Percentiles rank a stretch among this genome's conserved stretches.
These are phyloP conservation scores for Rachycentron canadum DNA, from an alignment of 2,797 vertebrate species.

Conservation along the genomic window DNA sequence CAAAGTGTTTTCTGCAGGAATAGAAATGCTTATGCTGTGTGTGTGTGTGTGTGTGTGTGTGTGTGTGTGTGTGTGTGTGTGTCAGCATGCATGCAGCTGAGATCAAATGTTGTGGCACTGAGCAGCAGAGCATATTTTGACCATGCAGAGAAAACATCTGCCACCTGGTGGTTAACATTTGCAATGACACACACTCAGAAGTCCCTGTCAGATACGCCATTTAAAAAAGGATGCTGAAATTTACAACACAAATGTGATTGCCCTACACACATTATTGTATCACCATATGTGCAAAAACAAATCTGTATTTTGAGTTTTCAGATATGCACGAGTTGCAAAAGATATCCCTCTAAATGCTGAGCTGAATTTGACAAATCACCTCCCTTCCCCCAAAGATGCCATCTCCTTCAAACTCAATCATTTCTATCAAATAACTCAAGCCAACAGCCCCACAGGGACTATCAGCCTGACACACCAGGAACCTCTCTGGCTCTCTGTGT, in stretches of 20 bases:
- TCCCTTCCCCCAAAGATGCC: constrained; percentile 43
- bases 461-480: constrained; percentile 59
- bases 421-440: constrained; percentile 58
- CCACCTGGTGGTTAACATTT: constrained; percentile 73
- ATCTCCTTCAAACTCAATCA: constrained; percentile 42
- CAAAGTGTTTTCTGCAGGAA: constrained; percentile 25
- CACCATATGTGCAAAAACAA: constrained; percentile 8
- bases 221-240: constrained; percentile 42
- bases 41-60: neutral
- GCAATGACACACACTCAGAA: constrained; percentile 28
- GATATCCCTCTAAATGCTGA: constrained; percentile 19
- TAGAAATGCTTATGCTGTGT: constrained; percentile 6
- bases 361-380: constrained; percentile 40
- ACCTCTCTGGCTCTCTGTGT: constrained; percentile 22
- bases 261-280: neutral
- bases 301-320: constrained; percentile 15
- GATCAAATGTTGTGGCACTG: constrained; percentile 29
- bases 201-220: constrained; percentile 26
- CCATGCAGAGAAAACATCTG: constrained; percentile 51
- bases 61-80: neutral
- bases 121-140: constrained; percentile 21
- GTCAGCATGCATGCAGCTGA: constrained; percentile 26
- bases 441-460: constrained; percentile 52
- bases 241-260: constrained; percentile 32
- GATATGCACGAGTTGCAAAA: neutral